A percentile compares a stretch with the other conserved stretches of the same genome.
Evolutionary conservation across 2,797 vertebrate species (phyloP).

Genomic region (Megaceryle alcyon): DNA sequence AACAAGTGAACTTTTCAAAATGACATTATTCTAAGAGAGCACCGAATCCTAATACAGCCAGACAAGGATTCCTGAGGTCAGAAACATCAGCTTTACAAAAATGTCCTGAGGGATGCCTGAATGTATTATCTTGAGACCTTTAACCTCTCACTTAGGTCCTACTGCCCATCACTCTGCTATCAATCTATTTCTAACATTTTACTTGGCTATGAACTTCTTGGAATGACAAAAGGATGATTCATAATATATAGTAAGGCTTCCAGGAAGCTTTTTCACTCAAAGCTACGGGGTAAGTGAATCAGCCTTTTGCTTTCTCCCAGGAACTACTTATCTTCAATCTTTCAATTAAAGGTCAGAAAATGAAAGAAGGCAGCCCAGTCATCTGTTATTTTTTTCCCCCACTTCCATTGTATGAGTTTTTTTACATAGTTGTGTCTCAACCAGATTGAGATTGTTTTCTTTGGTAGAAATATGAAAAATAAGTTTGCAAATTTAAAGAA

Average conservation of each 20-base stretch:
- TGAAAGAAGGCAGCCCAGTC: constrained; percentile 61
- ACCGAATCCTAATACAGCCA: constrained; percentile 61
- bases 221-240: constrained; percentile 78
- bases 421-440: constrained; percentile 41
- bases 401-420: constrained; percentile 31
- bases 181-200: constrained; percentile 78
- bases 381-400: constrained; percentile 49
- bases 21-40: constrained; percentile 64
- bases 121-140: constrained; percentile 71
- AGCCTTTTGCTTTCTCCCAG: constrained; percentile 78
- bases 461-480: constrained; percentile 46
- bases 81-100: constrained; percentile 70
- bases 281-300: constrained; percentile 78
- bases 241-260: constrained; percentile 76
- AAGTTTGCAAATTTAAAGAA: constrained; percentile 41
- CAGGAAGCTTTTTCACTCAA: constrained; percentile 76
- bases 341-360: constrained; percentile 85
- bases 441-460: constrained; percentile 38
- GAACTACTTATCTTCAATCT: constrained; percentile 82
- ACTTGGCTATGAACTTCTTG: constrained; percentile 75
- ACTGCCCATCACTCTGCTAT: constrained; percentile 62
- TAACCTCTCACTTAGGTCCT: constrained; percentile 69
- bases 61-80: constrained; percentile 69
- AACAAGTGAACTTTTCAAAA: constrained; percentile 69
- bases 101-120: constrained; percentile 62